A percentile compares a stretch with the other conserved stretches of the same genome.
Conservation (phyloP, 2,888 invertebrate genomes). For the Meteorus cinctellus region DNA sequence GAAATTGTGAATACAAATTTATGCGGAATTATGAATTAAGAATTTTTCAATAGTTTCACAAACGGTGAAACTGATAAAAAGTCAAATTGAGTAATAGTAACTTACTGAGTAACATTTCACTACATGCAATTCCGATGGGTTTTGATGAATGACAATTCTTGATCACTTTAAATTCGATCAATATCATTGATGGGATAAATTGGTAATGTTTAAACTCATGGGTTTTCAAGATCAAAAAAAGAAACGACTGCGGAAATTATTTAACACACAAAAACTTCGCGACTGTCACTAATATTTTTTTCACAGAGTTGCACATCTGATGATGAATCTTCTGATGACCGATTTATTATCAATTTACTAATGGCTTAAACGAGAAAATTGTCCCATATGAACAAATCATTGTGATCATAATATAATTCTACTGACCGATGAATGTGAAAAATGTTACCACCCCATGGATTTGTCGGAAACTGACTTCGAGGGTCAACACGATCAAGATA, state of each 20-base stretch:
- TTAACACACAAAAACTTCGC: background rate
- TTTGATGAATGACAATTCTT: background rate
- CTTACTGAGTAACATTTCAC: background rate
- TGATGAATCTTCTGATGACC: too few species aligned
- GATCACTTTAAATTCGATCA: background rate
- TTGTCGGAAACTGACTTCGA: conserved; percentile 44
- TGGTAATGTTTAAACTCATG: background rate
- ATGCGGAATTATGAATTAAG: background rate
- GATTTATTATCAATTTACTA: too few species aligned
- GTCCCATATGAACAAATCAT: background rate
- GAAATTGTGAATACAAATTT: background rate
- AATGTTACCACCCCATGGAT: conserved; percentile 35
- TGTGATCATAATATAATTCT: background rate
- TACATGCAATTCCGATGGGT: background rate
- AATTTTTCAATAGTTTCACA: background rate
- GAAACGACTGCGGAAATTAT: background rate
- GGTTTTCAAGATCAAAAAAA: background rate
- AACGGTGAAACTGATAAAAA: background rate
- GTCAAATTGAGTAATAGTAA: background rate
- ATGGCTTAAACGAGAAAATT: background rate
- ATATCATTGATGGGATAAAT: background rate
- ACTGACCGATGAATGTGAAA: background rate
- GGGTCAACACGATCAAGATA: conserved; percentile 37
- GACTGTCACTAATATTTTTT: too few species aligned
- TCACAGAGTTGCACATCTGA: too few species aligned